Conservation (phyloP, 2,797 vertebrate genomes). For the Lindbergichthys nudifrons region DNA sequence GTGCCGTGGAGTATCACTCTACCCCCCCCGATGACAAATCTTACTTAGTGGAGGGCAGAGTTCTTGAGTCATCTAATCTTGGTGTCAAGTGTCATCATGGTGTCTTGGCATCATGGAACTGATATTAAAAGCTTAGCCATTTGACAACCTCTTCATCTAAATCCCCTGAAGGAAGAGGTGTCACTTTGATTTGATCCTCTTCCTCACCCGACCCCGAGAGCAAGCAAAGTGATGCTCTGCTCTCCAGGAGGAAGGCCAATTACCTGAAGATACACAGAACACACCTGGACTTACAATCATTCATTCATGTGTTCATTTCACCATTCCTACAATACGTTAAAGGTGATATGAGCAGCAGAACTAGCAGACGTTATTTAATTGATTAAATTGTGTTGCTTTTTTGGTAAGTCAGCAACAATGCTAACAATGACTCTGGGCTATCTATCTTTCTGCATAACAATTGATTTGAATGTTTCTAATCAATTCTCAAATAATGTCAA, state of each 20-base stretch:
- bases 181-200: constrained; percentile 66
- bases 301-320: neutral
- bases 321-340: neutral
- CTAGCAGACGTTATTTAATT: neutral
- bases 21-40: constrained; percentile 58
- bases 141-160: constrained; percentile 68
- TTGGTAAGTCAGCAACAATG: neutral
- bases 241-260: constrained; percentile 32
- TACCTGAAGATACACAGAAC: neutral
- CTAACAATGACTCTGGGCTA: neutral
- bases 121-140: constrained; percentile 72
- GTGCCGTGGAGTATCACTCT: constrained; percentile 19
- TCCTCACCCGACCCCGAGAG: constrained; percentile 30
- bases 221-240: constrained; percentile 31
- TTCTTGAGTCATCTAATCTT: constrained; percentile 70
- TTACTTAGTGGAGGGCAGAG: constrained; percentile 48
- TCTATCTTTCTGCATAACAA: neutral
- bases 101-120: constrained; percentile 45
- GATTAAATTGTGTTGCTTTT: neutral
- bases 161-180: constrained; percentile 48
- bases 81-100: constrained; percentile 58
- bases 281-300: neutral
- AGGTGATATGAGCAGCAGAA: neutral
- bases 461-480: constrained; percentile 9
- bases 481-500: neutral